phyloP scores from a whole-genome alignment of 1,140 invertebrate species.

The Camponotus floridanus region DNA sequence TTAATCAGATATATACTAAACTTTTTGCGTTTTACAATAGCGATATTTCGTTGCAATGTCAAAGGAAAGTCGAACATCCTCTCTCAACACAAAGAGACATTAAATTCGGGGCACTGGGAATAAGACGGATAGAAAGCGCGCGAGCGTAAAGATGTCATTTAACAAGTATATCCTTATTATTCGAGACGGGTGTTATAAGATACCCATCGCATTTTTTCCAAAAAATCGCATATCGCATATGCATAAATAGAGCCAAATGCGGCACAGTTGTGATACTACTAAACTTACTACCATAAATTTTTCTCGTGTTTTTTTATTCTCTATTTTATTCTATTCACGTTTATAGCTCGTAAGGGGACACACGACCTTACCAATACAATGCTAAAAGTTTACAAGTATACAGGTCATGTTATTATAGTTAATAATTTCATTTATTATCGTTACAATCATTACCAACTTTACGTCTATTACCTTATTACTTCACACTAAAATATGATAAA shows the following conservation, averaged over 20 bases:
- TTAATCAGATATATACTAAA: background rate
- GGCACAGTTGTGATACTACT: constrained; percentile 59
- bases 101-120: constrained; percentile 74
- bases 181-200: constrained; percentile 55
- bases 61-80: constrained; percentile 70
- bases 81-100: constrained; percentile 73
- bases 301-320: constrained; percentile 54
- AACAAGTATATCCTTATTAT: constrained; percentile 70
- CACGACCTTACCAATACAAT: constrained; percentile 86
- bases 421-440: constrained; percentile 81
- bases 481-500: constrained; percentile 80
- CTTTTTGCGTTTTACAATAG: background rate
- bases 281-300: constrained; percentile 64
- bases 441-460: constrained; percentile 82
- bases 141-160: constrained; percentile 81
- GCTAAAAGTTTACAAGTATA: constrained; percentile 86
- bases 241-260: constrained; percentile 39
- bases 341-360: constrained; percentile 78
- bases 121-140: constrained; percentile 75
- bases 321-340: constrained; percentile 78
- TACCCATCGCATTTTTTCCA: constrained; percentile 42
- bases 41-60: background rate
- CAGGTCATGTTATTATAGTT: constrained; percentile 83
- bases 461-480: constrained; percentile 81
- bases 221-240: constrained; percentile 56